Evolutionary conservation across 1,140 invertebrate genomes (phyloP).

Genomic region (Psix sp.): DNA sequence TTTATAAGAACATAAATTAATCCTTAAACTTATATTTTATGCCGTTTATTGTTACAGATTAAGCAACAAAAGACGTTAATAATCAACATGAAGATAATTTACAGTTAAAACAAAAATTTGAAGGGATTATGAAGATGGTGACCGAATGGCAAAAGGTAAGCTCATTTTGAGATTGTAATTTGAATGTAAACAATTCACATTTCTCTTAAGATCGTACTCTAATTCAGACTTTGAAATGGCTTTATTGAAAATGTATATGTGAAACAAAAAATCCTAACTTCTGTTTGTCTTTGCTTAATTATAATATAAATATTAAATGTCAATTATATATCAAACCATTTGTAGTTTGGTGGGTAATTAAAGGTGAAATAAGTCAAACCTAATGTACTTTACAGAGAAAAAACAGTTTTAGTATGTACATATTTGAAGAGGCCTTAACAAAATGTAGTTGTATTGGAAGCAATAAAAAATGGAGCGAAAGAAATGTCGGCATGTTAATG

Average conservation of each 20-base stretch:
- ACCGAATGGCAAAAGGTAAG: constrained; percentile 74
- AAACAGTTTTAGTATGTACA: too few relatives aligned
- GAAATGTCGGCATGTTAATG: too few relatives aligned
- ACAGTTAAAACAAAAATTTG: constrained; percentile 56
- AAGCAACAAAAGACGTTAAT: constrained; percentile 18
- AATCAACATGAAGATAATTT: constrained; percentile 65
- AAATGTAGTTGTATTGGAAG: too few relatives aligned
- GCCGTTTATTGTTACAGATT: constrained; percentile 43
- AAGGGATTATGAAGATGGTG: constrained; percentile 66
- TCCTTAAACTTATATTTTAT: neutral
- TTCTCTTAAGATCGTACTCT: constrained; percentile 32
- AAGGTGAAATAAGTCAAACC: too few relatives aligned
- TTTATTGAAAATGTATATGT: constrained; percentile 20
- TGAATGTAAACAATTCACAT: constrained; percentile 27
- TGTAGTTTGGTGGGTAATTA: too few relatives aligned
- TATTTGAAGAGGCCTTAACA: too few relatives aligned
- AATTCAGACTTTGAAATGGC: constrained; percentile 21
- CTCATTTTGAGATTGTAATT: constrained; percentile 4
- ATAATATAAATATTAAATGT: too few relatives aligned
- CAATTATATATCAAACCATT: too few relatives aligned
- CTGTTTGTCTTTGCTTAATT: constrained; percentile 18
- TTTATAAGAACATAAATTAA: neutral
- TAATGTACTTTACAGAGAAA: too few relatives aligned
- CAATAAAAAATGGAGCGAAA: too few relatives aligned
- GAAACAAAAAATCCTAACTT: constrained; percentile 24